Evolutionary conservation across 1,140 invertebrate species (phyloP).

Genomic region (Camponotus pennsylvanicus): DNA sequence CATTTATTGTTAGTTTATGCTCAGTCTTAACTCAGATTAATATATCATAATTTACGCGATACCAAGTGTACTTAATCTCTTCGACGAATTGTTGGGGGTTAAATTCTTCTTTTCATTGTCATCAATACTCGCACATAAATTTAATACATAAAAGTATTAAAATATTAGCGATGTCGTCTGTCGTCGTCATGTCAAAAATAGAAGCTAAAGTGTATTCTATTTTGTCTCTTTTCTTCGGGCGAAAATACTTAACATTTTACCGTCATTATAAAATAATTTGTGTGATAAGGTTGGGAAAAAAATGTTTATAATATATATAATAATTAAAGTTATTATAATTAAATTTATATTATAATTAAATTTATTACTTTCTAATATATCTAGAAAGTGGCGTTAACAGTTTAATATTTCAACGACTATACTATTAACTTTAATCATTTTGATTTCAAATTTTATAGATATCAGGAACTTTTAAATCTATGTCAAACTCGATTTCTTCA

Average conservation of each 20-base stretch:
- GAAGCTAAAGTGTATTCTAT: background rate
- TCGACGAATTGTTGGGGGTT: background rate
- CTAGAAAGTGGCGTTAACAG: too few species aligned
- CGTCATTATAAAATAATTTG: background rate
- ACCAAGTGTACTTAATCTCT: constrained; percentile 1
- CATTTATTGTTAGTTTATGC: too few species aligned
- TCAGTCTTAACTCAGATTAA: background rate
- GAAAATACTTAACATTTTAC: background rate
- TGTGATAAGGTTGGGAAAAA: background rate
- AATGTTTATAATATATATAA: background rate
- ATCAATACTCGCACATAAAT: background rate
- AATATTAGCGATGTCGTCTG: background rate
- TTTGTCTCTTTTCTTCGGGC: background rate
- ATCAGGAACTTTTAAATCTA: too few species aligned
- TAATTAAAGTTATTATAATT: too few species aligned
- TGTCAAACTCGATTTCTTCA: too few species aligned
- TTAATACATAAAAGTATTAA: background rate
- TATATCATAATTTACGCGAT: background rate
- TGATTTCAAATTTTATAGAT: too few species aligned
- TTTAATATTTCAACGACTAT: too few species aligned
- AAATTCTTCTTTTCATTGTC: constrained; percentile 13
- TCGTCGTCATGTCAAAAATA: constrained; percentile 18
- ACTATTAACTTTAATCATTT: too few species aligned
- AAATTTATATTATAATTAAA: too few species aligned
- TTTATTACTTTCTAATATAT: too few species aligned